These are phyloP conservation scores for Hofmannophila pseudospretella DNA, from an alignment of 2,888 invertebrate species.

Conservation along the genomic window DNA sequence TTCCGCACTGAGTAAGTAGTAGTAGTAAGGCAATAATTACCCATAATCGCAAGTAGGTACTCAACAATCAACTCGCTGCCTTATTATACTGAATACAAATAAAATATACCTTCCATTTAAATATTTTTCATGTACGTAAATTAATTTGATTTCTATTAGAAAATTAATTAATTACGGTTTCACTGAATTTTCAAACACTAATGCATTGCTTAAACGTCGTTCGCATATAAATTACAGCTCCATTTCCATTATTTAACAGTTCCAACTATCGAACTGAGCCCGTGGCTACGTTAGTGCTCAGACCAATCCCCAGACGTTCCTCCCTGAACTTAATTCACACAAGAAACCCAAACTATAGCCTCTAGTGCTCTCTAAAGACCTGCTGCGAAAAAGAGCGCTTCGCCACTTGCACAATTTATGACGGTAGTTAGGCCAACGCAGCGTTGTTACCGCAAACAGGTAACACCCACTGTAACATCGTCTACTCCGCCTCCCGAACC, in stretches of 20 bases:
- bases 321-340: slow-evolving; percentile 41
- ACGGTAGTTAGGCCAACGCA: slow-evolving; percentile 53
- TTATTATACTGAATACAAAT: no score
- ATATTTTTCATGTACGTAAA: no score
- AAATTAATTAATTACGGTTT: no score
- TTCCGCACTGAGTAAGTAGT: no score
- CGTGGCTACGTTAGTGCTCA: slow-evolving; percentile 29
- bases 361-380: slow-evolving; percentile 52
- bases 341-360: slow-evolving; percentile 48
- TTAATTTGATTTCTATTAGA: no score
- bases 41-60: no score
- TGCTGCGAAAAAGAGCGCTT: slow-evolving; percentile 49
- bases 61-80: no score
- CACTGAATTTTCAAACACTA: no score
- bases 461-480: slow-evolving; percentile 27
- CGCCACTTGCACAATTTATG: slow-evolving; percentile 58
- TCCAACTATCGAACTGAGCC: slow-evolving; percentile 12
- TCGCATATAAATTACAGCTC: slow-evolving; percentile 2
- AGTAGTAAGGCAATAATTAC: no score
- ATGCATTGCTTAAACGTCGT: not conserved
- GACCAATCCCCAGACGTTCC: slow-evolving; percentile 32
- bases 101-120: no score
- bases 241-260: slow-evolving; percentile 1
- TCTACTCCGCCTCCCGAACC: slow-evolving; percentile 20
- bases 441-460: slow-evolving; percentile 41